Base-by-base conservation (phyloP, 2,797 vertebrate genomes). In the Pogoniulus pusillus region DNA sequence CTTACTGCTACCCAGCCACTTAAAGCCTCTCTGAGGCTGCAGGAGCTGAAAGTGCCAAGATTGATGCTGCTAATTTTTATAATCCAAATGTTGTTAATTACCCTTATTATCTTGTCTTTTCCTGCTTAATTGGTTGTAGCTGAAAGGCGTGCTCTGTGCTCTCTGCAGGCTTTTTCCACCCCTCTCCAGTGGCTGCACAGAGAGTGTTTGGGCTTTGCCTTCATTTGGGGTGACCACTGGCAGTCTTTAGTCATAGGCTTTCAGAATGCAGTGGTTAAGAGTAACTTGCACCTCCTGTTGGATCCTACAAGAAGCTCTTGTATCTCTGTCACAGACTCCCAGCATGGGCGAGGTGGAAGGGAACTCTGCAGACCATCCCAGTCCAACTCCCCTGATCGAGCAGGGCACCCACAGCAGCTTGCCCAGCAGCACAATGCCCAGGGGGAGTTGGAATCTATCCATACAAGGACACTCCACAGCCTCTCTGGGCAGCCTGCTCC, bases 101-200 rank as follows among this genome's bases (percentile, higher is more conserved):
- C 34, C 22, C 77, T 79, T 62, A 93, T 92, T 94, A 91, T 86
- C 90, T 92, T 91, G 85, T 93, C 82, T 82, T 78, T 71, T 84
- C 39, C 70, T 64, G 74, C 18, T 90, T 82, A 75, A 89, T 82
- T 93, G 74, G 64, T 90, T 87, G 59, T 64, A 82, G 78, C 70
- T 64, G 59, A 63, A 91, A 88, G 47, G 70, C n/a, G 13, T 47
- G 8, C 7, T 43, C 1, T 32, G 43, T 47, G 30, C n/a, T 68
- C 1, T n/a, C 66, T 55, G 16, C 26, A 27, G 4, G 45, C 39
- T 77, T 75, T 41, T 59, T 35, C 39, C 78, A n/a, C 68, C 85
- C 29, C 3, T 77, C 72, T 19, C 41, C 27, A 15, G 47, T 13
- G n/a, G 16, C 10, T 82, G 34, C 20, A 14, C 59, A 63, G 47